Conservation (phyloP, 2,113 vertebrate species). For the Thalassoma bifasciatum region DNA sequence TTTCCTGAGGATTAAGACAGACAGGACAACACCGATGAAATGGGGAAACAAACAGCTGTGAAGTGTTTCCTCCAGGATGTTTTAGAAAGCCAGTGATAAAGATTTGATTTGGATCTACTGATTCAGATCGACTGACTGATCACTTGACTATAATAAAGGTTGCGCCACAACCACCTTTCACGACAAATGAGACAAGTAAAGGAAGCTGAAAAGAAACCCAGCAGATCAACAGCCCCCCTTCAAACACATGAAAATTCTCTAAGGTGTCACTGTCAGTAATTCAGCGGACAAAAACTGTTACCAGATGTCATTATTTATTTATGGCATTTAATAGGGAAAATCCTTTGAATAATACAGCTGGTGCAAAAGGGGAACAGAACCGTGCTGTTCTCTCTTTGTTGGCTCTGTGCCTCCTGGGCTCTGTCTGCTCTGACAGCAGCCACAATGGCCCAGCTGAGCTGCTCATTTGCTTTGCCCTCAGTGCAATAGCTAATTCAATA, state of each 20-base stretch:
- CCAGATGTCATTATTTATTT: conserved; percentile 83
- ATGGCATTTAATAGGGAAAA: conserved; percentile 81
- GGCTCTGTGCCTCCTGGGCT: conserved; percentile 58
- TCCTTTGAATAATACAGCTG: conserved; percentile 83
- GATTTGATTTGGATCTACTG: conserved; percentile 37
- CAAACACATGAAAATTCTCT: conserved; percentile 51
- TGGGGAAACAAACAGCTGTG: conserved; percentile 58
- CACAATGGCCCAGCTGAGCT: conserved; percentile 69
- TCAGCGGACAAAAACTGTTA: conserved; percentile 77
- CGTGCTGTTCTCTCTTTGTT: conserved; percentile 53
- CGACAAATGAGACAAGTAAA: conserved; percentile 58
- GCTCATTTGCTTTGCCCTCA: conserved; percentile 68
- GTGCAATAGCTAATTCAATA: conserved; percentile 54
- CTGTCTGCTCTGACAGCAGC: conserved; percentile 64
- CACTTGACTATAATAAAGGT: conserved; percentile 64
- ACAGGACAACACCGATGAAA: conserved; percentile 33
- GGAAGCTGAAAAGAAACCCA: conserved; percentile 42
- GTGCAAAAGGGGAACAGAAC: conserved; percentile 57
- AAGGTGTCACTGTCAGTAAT: conserved; percentile 67
- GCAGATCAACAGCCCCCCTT: conserved; percentile 22
- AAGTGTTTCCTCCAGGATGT: conserved; percentile 37
- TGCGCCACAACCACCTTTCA: conserved; percentile 12
- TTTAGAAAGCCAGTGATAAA: conserved; percentile 40
- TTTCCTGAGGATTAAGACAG: conserved; percentile 45
- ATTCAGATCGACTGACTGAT: conserved; percentile 38